Evolutionary conservation across 2,797 vertebrate species (phyloP).

Genomic region (Hippoglossus hippoglossus): DNA sequence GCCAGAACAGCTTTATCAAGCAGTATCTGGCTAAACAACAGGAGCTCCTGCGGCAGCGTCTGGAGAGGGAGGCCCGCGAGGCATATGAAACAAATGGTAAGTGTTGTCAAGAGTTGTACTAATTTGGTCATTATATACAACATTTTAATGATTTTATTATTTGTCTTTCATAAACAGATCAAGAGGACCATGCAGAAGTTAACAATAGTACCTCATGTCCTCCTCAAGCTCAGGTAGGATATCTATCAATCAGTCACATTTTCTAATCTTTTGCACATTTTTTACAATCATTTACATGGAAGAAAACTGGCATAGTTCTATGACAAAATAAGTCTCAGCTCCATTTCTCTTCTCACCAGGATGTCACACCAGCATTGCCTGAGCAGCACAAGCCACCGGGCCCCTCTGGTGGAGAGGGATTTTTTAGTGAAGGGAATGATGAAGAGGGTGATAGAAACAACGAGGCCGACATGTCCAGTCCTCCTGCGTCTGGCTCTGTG

Average conservation of each 20-base stretch:
- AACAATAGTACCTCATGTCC: slow-evolving; percentile 79
- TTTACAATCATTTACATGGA: slow-evolving; percentile 2
- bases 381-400: slow-evolving; percentile 76
- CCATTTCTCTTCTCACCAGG: slow-evolving; percentile 67
- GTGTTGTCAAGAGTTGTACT: slow-evolving; percentile 14
- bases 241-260: background rate
- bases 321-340: slow-evolving; percentile 19
- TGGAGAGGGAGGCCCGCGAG: slow-evolving; percentile 92
- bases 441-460: slow-evolving; percentile 68
- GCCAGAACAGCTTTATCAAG: slow-evolving; percentile 96
- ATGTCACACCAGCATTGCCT: slow-evolving; percentile 65
- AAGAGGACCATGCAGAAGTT: slow-evolving; percentile 79
- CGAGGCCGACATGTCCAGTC: slow-evolving; percentile 73
- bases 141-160: slow-evolving; percentile 15
- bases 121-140: background rate
- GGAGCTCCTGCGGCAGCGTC: slow-evolving; percentile 90
- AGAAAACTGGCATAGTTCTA: background rate
- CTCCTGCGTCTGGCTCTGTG: slow-evolving; percentile 76
- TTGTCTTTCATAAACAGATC: slow-evolving; percentile 70
- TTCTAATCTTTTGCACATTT: too few relatives aligned
- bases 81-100: slow-evolving; percentile 90
- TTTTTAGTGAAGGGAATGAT: slow-evolving; percentile 62
- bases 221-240: slow-evolving; percentile 79
- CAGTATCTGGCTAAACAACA: slow-evolving; percentile 96
- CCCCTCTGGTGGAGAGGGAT: slow-evolving; percentile 71